phyloP scores from a whole-genome alignment of 2,797 vertebrate species.

The Leptoclinus maculatus region DNA sequence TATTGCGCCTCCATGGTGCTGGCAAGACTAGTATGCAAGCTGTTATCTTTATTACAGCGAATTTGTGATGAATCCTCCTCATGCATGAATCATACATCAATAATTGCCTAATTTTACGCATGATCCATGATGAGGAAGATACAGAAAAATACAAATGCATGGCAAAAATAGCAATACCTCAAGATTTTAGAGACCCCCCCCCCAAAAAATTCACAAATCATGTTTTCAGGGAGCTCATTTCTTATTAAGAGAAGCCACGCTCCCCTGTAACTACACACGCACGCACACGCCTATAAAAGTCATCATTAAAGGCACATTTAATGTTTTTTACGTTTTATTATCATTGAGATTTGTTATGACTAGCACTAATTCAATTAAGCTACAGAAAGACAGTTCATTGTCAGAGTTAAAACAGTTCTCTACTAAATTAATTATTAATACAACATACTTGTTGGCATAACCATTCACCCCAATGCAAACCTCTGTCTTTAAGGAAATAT shows the following conservation, averaged over 20 bases:
- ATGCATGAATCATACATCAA: neutral
- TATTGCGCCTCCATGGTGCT: neutral
- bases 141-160: neutral
- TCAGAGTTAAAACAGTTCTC: neutral
- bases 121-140: neutral
- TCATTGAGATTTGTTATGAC: neutral
- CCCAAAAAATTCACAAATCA: neutral
- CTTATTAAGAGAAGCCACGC: neutral
- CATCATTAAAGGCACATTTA: neutral
- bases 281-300: neutral
- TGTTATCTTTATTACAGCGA: neutral
- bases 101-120: neutral
- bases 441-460: neutral
- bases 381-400: neutral
- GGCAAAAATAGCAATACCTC: neutral
- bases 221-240: neutral
- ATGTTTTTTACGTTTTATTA: neutral
- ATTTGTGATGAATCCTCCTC: slow-evolving; percentile 3
- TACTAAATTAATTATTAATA: neutral
- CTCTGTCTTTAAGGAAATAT: neutral
- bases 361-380: neutral
- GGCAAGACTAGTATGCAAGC: neutral
- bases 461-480: neutral
- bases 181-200: neutral
- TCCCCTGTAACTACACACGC: neutral